Evolutionary conservation across 2,113 vertebrate genomes (phyloP), one percentile per base, ranked within the genome.

Genomic region (Hydrochoerus hydrochaeris): DNA sequence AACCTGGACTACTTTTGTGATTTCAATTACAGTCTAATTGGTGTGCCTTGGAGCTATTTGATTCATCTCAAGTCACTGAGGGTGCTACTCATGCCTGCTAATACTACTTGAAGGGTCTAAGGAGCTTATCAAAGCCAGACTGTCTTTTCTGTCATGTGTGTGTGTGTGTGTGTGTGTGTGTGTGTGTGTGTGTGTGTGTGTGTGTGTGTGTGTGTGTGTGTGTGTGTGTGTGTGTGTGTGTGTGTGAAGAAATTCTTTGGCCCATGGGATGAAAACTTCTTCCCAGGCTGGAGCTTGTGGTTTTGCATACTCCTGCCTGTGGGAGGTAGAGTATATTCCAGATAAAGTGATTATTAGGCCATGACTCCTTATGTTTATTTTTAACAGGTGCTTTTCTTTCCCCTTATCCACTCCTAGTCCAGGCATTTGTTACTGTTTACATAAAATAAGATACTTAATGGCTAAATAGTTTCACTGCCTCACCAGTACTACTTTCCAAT

Each of bases 161-260:
- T 0, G 13, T 87, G 46, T 2, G 6, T 0, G 13, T 87, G 16
- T 82, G 57, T 24, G 57, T 2, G 6, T 0, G 13, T 87, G 46
- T 2, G 6, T 0, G 13, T 87, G 16, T 82, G 57, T 24, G 57
- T 2, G 6, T 0, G 13, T 87, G 46, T 2, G 6, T 0, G 13
- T 87, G 16, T 82, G 57, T 24, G 57, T 2, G 6, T 0, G 13
- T 87, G 46, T 2, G 6, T 0, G 13, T 87, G 16, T 82, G 57
- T 24, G 57, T 2, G 6, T 0, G 13, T 87, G 46, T 2, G 6
- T 82, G 57, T 24, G 57, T 2, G 6, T 0, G 13, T 87, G 46
- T 2, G 6, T 0, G 13, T 87, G 16, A 82, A 86, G 28, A 58
- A 19, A 52, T 52, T 52, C 38, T 89, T 71, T 44, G 67, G n/a